phyloP scores from a whole-genome alignment of 2,888 invertebrate species.

The Dasysyrphus tricinctus region DNA sequence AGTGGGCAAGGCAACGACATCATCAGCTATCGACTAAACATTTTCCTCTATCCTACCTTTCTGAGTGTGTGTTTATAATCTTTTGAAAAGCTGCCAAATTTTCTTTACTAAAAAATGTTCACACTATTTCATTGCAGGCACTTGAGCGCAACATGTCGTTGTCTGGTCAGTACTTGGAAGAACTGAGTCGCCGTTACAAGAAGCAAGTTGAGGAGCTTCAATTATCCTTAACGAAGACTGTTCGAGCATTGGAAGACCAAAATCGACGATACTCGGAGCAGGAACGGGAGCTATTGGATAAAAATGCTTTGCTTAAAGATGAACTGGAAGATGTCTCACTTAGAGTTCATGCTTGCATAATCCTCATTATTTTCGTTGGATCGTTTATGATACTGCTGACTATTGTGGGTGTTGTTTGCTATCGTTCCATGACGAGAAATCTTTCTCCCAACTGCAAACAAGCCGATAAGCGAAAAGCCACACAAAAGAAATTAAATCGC shows the following conservation, averaged over 20 bases:
- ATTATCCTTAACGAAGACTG: slow-evolving; percentile 91
- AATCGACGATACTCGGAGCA: slow-evolving; percentile 88
- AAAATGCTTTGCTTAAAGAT: slow-evolving; percentile 87
- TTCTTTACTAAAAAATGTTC: slow-evolving; percentile 31
- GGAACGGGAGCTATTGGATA: slow-evolving; percentile 92
- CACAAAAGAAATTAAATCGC: slow-evolving; percentile 80
- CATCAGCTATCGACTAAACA: slow-evolving; percentile 65
- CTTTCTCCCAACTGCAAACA: slow-evolving; percentile 31
- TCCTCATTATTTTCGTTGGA: slow-evolving; percentile 81
- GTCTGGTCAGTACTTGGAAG: slow-evolving; percentile 97
- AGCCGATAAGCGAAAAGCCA: slow-evolving; percentile 49
- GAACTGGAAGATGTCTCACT: slow-evolving; percentile 87
- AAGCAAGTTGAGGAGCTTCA: slow-evolving; percentile 98
- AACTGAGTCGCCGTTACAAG: slow-evolving; percentile 96
- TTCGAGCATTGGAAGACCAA: slow-evolving; percentile 89
- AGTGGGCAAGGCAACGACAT: slow-evolving; percentile 62
- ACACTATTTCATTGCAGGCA: slow-evolving; percentile 85
- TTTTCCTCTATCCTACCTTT: slow-evolving; percentile 24
- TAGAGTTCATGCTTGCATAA: slow-evolving; percentile 84
- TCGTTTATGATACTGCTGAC: slow-evolving; percentile 81
- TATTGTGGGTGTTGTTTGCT: slow-evolving; percentile 80
- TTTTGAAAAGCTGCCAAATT: slow-evolving; percentile 35
- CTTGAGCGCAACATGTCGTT: slow-evolving; percentile 98
- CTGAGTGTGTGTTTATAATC: neutral
- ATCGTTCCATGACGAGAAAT: slow-evolving; percentile 78